Evolutionary conservation across 2,888 invertebrate species (phyloP), one percentile per base, ranked within the genome.

Genomic region (Iselma pallidipennis): DNA sequence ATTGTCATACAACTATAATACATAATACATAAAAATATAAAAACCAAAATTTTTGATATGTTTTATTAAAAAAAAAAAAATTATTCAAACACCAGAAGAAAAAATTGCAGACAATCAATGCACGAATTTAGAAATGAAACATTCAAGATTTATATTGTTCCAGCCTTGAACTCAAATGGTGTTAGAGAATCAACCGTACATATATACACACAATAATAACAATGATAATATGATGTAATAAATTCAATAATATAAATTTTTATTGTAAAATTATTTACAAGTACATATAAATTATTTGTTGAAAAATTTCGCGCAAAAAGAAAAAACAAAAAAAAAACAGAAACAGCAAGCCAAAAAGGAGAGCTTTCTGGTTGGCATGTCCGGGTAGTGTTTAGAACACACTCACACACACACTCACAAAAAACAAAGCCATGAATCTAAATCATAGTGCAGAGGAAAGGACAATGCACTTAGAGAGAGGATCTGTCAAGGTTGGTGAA

Each of bases 151-250:
- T 67, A 29, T 31, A 68, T 68, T 68, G 58, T 58, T 68, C 49
- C 54, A 63, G 61, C 67, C 67, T 68, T 68, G 67, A 68, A 68
- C 67, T 62, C 64, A 53, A 68, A 42, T 59, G 57, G 55, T 63
- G 58, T 63, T 59, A 63, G 59, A 63, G 59, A 59, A 63, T 57
- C 63, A 31, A 59, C 53, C 57, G 61, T 57, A 61, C 54, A 58
- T n/a, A n/a, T n/a, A n/a, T n/a, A n/a, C n/a, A n/a, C n/a, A n/a
- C n/a, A n/a, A n/a, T n/a, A 67, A 72, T 69, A 70, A 70, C 71
- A 72, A 74, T 63, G 53, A 55, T 70, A 71, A 71, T 63, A 72
- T 74, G 73, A 74, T 74, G 74, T 73, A 74, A 74, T 73, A 71
- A 73, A 57, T 65, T 55, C 59, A 63, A 63, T 63, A 56, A 63